These are phyloP conservation scores for Ctenochaetus hawaiiensis DNA, from an alignment of 2,797 vertebrate genomes.

Conservation along the genomic window DNA sequence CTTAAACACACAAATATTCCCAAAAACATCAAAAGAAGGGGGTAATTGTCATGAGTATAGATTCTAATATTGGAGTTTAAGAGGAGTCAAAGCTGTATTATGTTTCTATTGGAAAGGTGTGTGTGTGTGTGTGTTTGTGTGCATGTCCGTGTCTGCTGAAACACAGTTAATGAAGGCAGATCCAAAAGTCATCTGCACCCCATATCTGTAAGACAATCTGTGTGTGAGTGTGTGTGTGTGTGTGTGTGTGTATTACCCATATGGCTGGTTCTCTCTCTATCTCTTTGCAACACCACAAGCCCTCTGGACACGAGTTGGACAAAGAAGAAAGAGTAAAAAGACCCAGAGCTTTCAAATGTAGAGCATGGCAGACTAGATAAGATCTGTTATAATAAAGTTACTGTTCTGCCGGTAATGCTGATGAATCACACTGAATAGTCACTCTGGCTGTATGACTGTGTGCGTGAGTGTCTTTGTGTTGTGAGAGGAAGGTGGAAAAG, in stretches of 20 bases:
- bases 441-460: constrained; percentile 40
- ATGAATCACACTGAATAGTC: constrained; percentile 72
- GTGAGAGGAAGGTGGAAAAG: constrained; percentile 11
- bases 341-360: constrained; percentile 62
- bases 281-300: constrained; percentile 64
- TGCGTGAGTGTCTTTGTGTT: constrained; percentile 14
- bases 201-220: constrained; percentile 61
- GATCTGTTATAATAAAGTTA: constrained; percentile 79
- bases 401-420: constrained; percentile 73
- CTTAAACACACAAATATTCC: background rate
- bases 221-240: constrained; percentile 26
- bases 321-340: constrained; percentile 62
- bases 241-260: constrained; percentile 57
- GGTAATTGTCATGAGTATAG: background rate
- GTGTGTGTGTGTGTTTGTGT: constrained; percentile 15
- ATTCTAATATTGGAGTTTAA: constrained; percentile 3
- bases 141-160: constrained; percentile 28
- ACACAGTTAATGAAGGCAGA: constrained; percentile 36
- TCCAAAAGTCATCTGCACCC: constrained; percentile 55
- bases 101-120: constrained; percentile 9
- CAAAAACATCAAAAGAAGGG: background rate
- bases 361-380: constrained; percentile 67
- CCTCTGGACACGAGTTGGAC: constrained; percentile 71
- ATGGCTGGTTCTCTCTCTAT: constrained; percentile 60
- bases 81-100: background rate